phyloP scores from a whole-genome alignment of 2,888 invertebrate species.

The Acanthosepion lycidas region DNA sequence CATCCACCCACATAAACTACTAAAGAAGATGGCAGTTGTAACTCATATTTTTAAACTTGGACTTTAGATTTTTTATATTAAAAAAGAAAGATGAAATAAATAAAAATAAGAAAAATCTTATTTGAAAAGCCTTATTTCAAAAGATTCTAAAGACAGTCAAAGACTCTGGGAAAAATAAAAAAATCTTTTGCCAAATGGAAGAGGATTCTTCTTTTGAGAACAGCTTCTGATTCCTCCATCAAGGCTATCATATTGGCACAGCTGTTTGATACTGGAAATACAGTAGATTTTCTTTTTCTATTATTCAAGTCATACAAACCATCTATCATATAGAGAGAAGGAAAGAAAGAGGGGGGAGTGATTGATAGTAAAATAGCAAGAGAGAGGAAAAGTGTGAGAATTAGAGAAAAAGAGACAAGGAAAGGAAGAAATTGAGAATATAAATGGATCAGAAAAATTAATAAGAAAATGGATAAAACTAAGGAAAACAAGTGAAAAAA shows the following conservation, averaged over 20 bases:
- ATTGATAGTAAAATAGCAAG: too few species aligned
- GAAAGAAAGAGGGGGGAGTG: background rate
- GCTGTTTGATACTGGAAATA: background rate
- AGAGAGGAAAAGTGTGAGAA: background rate
- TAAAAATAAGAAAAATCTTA: background rate
- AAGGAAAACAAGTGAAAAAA: background rate
- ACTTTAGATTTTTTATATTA: background rate
- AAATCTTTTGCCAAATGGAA: background rate
- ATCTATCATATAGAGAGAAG: background rate
- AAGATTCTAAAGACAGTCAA: conserved; percentile 33
- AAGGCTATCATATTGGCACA: conserved; percentile 33
- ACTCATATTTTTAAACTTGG: conserved; percentile 9
- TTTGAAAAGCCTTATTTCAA: conserved; percentile 33
- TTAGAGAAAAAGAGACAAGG: background rate
- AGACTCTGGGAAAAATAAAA: background rate
- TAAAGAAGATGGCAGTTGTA: background rate
- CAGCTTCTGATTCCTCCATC: background rate
- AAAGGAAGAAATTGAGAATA: background rate
- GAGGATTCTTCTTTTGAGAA: background rate
- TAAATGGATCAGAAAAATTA: background rate
- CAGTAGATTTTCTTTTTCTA: background rate
- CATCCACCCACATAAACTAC: conserved; percentile 10
- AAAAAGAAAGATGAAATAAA: background rate
- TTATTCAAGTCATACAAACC: background rate
- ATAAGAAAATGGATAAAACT: background rate